phyloP scores from a whole-genome alignment of 1,140 invertebrate genomes.

The Penaeus vannamei region DNA sequence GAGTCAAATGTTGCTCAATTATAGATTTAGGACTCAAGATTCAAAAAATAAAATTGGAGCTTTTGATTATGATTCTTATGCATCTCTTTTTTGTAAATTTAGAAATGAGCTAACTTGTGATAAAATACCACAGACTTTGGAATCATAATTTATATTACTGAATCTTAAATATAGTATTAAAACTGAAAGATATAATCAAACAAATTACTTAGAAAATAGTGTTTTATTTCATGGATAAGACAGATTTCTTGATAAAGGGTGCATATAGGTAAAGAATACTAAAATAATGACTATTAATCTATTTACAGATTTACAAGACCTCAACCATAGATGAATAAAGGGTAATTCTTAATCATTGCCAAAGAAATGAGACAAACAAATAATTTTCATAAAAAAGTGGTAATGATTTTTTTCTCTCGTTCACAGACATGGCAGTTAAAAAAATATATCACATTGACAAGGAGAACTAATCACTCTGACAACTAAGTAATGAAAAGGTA shows the following conservation, averaged over 20 bases:
- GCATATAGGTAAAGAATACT: conserved; percentile 61
- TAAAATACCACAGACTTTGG: too few species aligned
- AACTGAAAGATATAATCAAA: neutral
- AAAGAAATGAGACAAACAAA: conserved; percentile 24
- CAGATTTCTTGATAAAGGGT: conserved; percentile 57
- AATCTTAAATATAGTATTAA: neutral
- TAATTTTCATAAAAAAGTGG: conserved; percentile 8
- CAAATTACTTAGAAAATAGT: conserved; percentile 54
- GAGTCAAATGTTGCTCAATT: too few species aligned
- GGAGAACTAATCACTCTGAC: conserved; percentile 32
- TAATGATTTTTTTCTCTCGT: conserved; percentile 22
- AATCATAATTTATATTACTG: neutral
- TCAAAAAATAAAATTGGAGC: too few species aligned
- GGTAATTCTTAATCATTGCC: conserved; percentile 49
- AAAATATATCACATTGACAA: conserved; percentile 47
- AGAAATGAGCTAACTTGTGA: too few species aligned
- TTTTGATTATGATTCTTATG: too few species aligned
- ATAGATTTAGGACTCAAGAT: too few species aligned
- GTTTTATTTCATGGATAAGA: conserved; percentile 51
- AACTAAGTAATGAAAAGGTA: conserved; percentile 35
- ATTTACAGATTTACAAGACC: conserved; percentile 64
- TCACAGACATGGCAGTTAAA: conserved; percentile 39
- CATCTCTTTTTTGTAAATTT: too few species aligned
- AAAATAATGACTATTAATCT: conserved; percentile 65
- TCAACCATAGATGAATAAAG: conserved; percentile 56